A percentile compares a stretch with the other conserved stretches of the same genome.
Conservation (phyloP, 2,113 vertebrate species). For the Rafetus swinhoei region DNA sequence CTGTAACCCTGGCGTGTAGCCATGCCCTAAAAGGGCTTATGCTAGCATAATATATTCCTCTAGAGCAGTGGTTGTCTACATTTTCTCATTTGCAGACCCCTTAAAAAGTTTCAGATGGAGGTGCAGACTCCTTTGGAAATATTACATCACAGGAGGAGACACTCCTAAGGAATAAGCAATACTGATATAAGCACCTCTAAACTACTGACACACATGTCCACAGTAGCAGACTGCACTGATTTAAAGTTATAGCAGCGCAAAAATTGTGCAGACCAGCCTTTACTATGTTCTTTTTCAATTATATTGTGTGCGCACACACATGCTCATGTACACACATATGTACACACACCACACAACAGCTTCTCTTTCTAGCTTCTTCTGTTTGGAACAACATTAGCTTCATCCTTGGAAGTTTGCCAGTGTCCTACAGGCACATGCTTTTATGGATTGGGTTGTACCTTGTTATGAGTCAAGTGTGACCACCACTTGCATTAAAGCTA, state of each 20-base stretch:
- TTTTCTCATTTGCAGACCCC: too few species aligned
- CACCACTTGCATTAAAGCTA: not conserved
- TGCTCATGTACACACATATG: not conserved
- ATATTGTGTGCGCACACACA: too few species aligned
- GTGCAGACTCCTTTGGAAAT: too few species aligned
- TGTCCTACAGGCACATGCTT: not conserved
- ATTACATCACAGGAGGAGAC: too few species aligned
- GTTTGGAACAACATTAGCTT: not conserved
- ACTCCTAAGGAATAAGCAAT: not conserved
- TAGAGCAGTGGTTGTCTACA: too few species aligned
- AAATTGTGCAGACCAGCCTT: not conserved
- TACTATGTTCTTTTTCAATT: too few species aligned
- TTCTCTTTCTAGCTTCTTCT: not conserved
- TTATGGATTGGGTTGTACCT: not conserved
- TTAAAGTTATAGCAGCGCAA: not conserved
- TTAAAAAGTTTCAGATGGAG: too few species aligned
- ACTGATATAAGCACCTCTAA: not conserved
- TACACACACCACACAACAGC: not conserved
- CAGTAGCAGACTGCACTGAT: not conserved
- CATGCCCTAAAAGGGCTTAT: not conserved
- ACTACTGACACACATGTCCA: not conserved
- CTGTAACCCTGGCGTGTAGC: too few species aligned
- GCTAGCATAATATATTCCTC: not conserved
- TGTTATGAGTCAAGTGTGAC: too few species aligned
- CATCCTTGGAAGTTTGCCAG: not conserved